Evolutionary conservation across 1,140 invertebrate species (phyloP).

Genomic region (Artemia franciscana): DNA sequence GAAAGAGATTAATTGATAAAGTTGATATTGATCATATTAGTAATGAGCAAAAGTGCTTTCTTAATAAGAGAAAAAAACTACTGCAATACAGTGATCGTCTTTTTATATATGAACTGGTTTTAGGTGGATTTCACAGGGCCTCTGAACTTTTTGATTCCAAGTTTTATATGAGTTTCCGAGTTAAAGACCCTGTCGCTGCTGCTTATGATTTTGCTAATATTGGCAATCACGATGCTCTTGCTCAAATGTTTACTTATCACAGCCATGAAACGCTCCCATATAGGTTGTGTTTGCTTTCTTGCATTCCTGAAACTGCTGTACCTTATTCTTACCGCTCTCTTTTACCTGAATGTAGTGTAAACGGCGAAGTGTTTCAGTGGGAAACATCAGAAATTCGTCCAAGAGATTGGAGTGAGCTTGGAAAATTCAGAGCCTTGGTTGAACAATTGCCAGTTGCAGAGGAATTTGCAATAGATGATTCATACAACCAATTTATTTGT

Average conservation of each 20-base stretch:
- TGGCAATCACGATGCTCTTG: constrained; percentile 30
- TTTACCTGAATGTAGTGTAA: constrained; percentile 30
- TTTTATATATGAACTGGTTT: constrained; percentile 35
- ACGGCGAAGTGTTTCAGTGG: constrained; percentile 25
- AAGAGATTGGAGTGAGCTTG: constrained; percentile 38
- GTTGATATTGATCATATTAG: constrained; percentile 23
- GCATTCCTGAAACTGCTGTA: constrained; percentile 47
- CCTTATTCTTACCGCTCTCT: constrained; percentile 38
- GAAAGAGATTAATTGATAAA: constrained; percentile 9
- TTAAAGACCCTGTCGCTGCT: constrained; percentile 28
- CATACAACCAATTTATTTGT: constrained; percentile 1
- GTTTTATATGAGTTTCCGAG: constrained; percentile 33
- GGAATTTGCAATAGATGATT: neutral
- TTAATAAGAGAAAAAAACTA: constrained; percentile 29
- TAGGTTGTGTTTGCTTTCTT: constrained; percentile 41
- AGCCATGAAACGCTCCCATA: constrained; percentile 34
- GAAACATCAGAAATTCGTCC: constrained; percentile 26
- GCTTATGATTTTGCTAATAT: constrained; percentile 35
- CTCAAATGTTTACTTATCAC: constrained; percentile 43
- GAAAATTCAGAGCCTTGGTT: constrained; percentile 27
- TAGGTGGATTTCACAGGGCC: constrained; percentile 22
- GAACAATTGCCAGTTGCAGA: constrained; percentile 9
- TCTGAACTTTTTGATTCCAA: constrained; percentile 26
- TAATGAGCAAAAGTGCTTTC: constrained; percentile 31
- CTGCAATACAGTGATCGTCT: constrained; percentile 36